Evolutionary conservation across 2,113 vertebrate species (phyloP).

Genomic region (Trematocara zebra): DNA sequence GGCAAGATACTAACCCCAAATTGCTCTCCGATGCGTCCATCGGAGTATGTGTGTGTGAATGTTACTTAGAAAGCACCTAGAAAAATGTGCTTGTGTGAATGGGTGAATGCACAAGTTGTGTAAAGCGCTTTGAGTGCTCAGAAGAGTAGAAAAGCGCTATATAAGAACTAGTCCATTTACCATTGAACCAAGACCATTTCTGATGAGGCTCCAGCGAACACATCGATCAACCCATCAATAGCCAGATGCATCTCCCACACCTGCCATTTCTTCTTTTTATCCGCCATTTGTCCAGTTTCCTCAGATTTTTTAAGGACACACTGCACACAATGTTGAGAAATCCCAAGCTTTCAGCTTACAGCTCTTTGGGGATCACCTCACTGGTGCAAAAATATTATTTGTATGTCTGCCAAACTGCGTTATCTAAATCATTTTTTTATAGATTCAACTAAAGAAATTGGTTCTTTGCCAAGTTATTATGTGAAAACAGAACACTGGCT

Average conservation of each 20-base stretch:
- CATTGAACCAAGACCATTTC: background rate
- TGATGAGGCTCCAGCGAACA: background rate
- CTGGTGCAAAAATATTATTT: background rate
- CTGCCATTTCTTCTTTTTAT: background rate
- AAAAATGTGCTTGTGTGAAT: too few relatives aligned
- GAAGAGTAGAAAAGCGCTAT: too few relatives aligned
- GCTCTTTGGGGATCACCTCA: background rate
- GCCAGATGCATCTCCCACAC: background rate
- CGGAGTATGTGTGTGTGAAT: too few relatives aligned
- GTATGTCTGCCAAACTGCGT: background rate
- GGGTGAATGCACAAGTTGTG: too few relatives aligned
- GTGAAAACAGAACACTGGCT: background rate
- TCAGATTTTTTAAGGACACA: background rate
- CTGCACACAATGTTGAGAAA: background rate
- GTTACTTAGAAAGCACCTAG: too few relatives aligned
- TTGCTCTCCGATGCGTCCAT: too few relatives aligned
- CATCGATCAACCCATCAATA: accelerated
- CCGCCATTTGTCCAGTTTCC: background rate
- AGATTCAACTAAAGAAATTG: background rate
- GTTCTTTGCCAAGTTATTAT: background rate
- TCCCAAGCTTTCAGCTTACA: background rate
- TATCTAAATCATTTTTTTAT: background rate
- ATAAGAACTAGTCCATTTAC: accelerated
- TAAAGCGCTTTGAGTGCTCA: too few relatives aligned
- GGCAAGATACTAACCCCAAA: too few relatives aligned